Evolutionary conservation across 1,140 invertebrate genomes (phyloP).

Genomic region (Zaprionus gabonicus): DNA sequence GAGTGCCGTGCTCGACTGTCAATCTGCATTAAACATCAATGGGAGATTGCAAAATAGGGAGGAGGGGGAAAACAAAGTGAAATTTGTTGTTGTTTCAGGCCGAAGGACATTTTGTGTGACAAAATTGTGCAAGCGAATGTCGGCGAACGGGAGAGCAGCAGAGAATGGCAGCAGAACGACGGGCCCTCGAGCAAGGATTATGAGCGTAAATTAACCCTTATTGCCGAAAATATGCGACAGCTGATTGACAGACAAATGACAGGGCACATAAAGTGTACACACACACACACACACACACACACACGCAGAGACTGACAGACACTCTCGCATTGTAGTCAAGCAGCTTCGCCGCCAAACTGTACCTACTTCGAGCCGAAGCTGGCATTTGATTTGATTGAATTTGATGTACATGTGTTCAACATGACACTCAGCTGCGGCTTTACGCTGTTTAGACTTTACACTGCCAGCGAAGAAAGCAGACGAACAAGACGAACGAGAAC

Average conservation of each 20-base stretch:
- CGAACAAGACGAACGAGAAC: conserved; percentile 10
- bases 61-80: conserved; percentile 32
- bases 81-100: conserved; percentile 51
- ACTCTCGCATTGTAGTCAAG: neutral
- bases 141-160: neutral
- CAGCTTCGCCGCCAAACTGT: conserved; percentile 27
- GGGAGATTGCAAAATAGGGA: conserved; percentile 31
- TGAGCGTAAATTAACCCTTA: conserved; percentile 83
- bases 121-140: conserved; percentile 70
- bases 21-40: conserved; percentile 81
- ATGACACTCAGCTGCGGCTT: conserved; percentile 79
- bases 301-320: neutral
- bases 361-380: conserved; percentile 18
- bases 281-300: conserved; percentile 10
- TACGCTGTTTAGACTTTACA: conserved; percentile 66
- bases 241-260: conserved; percentile 82
- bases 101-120: conserved; percentile 69
- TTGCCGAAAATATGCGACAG: conserved; percentile 82
- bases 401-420: conserved; percentile 76
- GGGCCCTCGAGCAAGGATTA: conserved; percentile 64
- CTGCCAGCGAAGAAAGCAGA: conserved; percentile 41
- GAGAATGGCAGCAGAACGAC: neutral
- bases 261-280: conserved; percentile 71
- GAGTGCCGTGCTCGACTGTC: conserved; percentile 48
- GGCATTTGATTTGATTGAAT: conserved; percentile 79